Base-by-base conservation (phyloP, 1,140 invertebrate genomes). In the Neodiprion pinetum region DNA sequence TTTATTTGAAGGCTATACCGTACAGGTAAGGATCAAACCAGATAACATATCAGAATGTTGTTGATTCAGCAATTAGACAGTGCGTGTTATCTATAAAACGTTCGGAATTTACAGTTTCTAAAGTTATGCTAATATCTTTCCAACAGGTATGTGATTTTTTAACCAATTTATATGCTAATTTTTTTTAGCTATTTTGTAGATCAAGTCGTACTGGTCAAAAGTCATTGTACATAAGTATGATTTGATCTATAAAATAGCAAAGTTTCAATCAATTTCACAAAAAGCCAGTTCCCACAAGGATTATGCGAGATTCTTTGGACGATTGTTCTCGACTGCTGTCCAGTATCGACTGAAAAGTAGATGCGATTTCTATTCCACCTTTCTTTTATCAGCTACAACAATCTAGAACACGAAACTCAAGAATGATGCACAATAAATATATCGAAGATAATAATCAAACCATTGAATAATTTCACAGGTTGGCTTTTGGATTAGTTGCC, bases 1-100 rank as follows among this genome's bases (percentile, higher is more conserved):
- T 99, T 50, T 99, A 95, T 88, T 84, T 99, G 2, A 94, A 93
- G 83, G 96, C 96, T 0, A 95, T 97, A 84, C 97, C 98, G 1
- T 95, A 94, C 79, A 92, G 94, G 93, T 94, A 85, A 79, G 73
- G 53, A 5, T 14, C 3, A 61, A 61, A 61, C 5, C 65, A 21
- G 28, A 40, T 12, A 53, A 11, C 53, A 1, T 72, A 67, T 67
- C 72, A 68, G 48, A 61, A 8, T 7, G 53, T 12, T 5, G 9
- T 61, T 40, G 5, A 40, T 40, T 40, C 28, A 3, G 28, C 28
- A 17, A 9, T 61, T 61, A 61, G 7, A 17, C 0, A 61, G 53
- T 61, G 4, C 5, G 5, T 40, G 5, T 40, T 40, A 61, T 17
- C 53, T 61, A 17, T 17, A 61, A 5, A 40, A 40, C 14, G 17